A percentile compares a stretch with the other conserved stretches of the same genome.
Evolutionary conservation across 2,797 vertebrate species (phyloP).

Genomic region (Hippocampus kuda): DNA sequence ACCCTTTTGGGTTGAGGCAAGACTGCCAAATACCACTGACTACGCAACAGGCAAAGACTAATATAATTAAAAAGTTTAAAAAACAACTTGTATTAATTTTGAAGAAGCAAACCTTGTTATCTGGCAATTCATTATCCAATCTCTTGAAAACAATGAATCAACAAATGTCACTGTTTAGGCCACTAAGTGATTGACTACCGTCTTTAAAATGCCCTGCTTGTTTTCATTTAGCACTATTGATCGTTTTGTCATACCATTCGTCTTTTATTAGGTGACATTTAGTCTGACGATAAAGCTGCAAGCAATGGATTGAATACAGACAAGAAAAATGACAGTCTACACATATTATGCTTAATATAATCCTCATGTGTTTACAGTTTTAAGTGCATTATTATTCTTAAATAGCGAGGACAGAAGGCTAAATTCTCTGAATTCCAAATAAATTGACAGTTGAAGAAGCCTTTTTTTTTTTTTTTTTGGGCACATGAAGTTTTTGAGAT

Average conservation of each 20-base stretch:
- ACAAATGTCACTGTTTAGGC: constrained; percentile 29
- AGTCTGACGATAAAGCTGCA: constrained; percentile 11
- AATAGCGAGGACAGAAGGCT: not conserved
- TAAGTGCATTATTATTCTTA: not conserved
- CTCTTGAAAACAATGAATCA: constrained; percentile 38
- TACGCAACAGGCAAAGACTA: not conserved
- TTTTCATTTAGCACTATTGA: constrained; percentile 46
- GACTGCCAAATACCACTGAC: not conserved
- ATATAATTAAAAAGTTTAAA: constrained; percentile 3
- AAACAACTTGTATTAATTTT: constrained; percentile 23
- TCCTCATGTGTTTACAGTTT: constrained; percentile 21
- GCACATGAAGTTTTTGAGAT: too few relatives aligned
- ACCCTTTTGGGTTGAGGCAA: not conserved
- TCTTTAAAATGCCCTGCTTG: constrained; percentile 33
- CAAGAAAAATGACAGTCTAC: not conserved
- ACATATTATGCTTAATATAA: not conserved
- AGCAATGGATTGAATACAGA: constrained; percentile 27
- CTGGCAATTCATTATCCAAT: constrained; percentile 35
- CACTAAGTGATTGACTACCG: constrained; percentile 18
- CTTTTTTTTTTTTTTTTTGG: too few relatives aligned
- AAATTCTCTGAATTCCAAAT: not conserved
- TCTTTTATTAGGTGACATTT: constrained; percentile 18
- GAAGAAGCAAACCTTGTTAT: constrained; percentile 30
- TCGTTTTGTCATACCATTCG: constrained; percentile 34
- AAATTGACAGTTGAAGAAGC: not conserved